These are phyloP conservation scores for Numenius arquata DNA, from an alignment of 2,113 vertebrate genomes.

Conservation along the genomic window DNA sequence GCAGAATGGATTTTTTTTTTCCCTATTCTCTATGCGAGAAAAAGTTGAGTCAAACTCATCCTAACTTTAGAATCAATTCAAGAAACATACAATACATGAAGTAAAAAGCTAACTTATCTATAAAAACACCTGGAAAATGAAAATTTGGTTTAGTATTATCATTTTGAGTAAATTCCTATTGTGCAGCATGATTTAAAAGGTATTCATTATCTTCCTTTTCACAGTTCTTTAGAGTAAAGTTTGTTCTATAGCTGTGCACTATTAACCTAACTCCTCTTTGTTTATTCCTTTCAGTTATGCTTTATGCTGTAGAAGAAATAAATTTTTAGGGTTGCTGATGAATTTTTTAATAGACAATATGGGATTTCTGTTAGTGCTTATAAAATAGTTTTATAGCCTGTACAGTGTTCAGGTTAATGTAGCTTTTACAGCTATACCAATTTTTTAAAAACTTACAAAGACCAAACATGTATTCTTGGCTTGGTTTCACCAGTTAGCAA, in stretches of 20 bases:
- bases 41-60: background rate
- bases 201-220: background rate
- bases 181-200: background rate
- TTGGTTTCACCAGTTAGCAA: background rate
- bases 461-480: background rate
- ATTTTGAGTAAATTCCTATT: background rate
- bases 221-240: background rate
- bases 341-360: background rate
- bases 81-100: background rate
- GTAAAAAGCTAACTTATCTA: slow-evolving; percentile 6
- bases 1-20: background rate
- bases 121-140: slow-evolving; percentile 18
- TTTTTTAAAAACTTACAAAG: background rate
- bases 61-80: background rate
- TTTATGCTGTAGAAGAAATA: slow-evolving; percentile 2
- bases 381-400: background rate
- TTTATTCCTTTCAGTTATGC: slow-evolving; percentile 35
- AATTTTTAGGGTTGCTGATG: background rate
- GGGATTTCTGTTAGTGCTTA: background rate
- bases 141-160: background rate
- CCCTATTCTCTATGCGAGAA: background rate
- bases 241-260: background rate
- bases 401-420: background rate
- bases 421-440: background rate
- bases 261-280: background rate